Base-by-base conservation (phyloP, 2,113 vertebrate species). In the Nicator chloris region DNA sequence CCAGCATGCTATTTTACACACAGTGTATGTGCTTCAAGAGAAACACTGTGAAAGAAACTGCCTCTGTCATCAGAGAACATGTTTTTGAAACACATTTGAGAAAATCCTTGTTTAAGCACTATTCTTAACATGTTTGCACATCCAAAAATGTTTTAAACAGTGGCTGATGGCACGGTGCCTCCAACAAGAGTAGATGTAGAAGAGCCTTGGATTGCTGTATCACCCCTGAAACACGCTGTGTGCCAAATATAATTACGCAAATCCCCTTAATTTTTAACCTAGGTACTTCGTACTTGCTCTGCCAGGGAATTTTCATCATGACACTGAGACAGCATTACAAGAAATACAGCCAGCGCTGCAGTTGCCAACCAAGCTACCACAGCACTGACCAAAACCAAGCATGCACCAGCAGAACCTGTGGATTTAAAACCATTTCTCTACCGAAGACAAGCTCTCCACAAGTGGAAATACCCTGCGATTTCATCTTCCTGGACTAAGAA, bases 141-240 rank as follows among this genome's bases (percentile, higher is more conserved):
- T 77, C 45, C 69, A n/a, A 76, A 91, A 93, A 92, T 73, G 61
- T 90, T 96, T 88, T 82, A 92, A 85, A 89, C 80, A 88, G 65
- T 53, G 88, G 88, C 79, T 90, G 60, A 97, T 93, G 72, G 68
- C 35, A 89, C 0, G 2, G 61, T 56, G 53, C 31, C 82, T 92
- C 88, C 64, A 39, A 73, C 24, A 80, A 89, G 80, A 87, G 73
- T 12, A 42, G 45, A 82, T 42, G 35, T 6, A 77, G 57, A 90
- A 65, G 14, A 86, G 71, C 27, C 50, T 64, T 82, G 56, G n/a
- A 69, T 72, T 91, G 26, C 75, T 11, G 17, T 64, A 72, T 60
- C 24, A n/a, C 33, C 50, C 63, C 15, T 71, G n/a, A 76, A 92
- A 86, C 11, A 56, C 0, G 2, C 49, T 3, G 17, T 8, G 8